Evolutionary conservation across 2,797 vertebrate species (phyloP).

Genomic region (Myripristis jacobus): DNA sequence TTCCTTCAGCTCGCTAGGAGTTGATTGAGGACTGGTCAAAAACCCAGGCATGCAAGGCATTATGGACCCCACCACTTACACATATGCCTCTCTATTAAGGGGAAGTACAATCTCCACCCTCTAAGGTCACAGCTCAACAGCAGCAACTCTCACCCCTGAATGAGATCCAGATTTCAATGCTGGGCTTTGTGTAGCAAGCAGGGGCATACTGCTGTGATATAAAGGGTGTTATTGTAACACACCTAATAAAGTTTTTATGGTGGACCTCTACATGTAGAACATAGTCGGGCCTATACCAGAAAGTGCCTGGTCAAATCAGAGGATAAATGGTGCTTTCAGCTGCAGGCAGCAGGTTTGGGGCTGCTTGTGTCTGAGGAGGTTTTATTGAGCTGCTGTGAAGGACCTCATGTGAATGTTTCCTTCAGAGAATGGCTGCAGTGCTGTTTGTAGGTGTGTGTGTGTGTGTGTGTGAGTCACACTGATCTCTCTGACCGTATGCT

Average conservation of each 20-base stretch:
- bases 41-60: constrained; percentile 59
- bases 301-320: constrained; percentile 53
- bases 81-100: constrained; percentile 57
- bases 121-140: constrained; percentile 70
- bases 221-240: constrained; percentile 78
- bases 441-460: constrained; percentile 6
- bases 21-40: constrained; percentile 46
- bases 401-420: not conserved
- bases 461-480: constrained; percentile 2
- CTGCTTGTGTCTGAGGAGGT: constrained; percentile 37
- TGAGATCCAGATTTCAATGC: constrained; percentile 76
- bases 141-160: constrained; percentile 65
- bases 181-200: constrained; percentile 68
- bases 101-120: constrained; percentile 76
- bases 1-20: constrained; percentile 38
- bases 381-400: constrained; percentile 47
- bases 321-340: constrained; percentile 75
- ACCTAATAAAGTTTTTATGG: constrained; percentile 72
- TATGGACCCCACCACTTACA: constrained; percentile 40
- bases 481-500: not conserved
- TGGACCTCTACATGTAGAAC: constrained; percentile 59
- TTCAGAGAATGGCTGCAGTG: not conserved
- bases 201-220: constrained; percentile 56
- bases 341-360: constrained; percentile 28
- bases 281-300: constrained; percentile 42